Evolutionary conservation across 2,797 vertebrate genomes (phyloP).

Genomic region (Cuniculus paca): DNA sequence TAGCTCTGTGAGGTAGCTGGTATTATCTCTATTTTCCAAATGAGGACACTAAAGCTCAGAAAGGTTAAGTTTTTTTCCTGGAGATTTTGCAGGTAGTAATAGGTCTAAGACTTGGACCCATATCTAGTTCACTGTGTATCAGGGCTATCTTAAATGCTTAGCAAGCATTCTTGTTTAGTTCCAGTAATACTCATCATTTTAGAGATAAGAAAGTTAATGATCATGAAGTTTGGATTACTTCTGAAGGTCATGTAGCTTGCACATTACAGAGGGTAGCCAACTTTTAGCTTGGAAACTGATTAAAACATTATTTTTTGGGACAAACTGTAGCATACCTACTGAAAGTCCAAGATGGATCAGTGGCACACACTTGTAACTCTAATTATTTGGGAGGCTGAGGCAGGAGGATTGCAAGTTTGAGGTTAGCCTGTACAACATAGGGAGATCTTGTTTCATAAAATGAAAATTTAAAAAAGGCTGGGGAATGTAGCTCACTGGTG

Average conservation of each 20-base stretch:
- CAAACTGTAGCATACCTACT: accelerated
- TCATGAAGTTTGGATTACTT: background rate
- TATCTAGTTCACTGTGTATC: background rate
- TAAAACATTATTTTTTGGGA: background rate
- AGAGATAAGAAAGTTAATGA: background rate
- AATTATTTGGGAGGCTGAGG: background rate
- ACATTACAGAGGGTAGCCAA: background rate
- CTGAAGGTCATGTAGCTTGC: background rate
- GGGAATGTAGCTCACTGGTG: background rate
- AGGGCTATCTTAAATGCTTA: background rate
- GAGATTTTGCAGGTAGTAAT: background rate
- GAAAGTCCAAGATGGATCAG: background rate
- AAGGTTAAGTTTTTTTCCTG: background rate
- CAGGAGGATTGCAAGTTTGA: background rate
- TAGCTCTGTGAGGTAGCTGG: background rate
- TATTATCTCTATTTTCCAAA: background rate
- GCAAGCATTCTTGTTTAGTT: background rate
- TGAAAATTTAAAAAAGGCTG: background rate
- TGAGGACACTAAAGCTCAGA: background rate
- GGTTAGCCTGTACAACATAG: background rate
- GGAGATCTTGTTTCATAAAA: background rate
- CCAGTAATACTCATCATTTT: background rate
- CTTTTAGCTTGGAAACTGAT: slow-evolving; percentile 13
- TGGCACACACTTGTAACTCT: background rate
- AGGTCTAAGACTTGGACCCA: background rate